Base-by-base conservation (phyloP, 2,888 invertebrate species). In the Mamestra brassicae region DNA sequence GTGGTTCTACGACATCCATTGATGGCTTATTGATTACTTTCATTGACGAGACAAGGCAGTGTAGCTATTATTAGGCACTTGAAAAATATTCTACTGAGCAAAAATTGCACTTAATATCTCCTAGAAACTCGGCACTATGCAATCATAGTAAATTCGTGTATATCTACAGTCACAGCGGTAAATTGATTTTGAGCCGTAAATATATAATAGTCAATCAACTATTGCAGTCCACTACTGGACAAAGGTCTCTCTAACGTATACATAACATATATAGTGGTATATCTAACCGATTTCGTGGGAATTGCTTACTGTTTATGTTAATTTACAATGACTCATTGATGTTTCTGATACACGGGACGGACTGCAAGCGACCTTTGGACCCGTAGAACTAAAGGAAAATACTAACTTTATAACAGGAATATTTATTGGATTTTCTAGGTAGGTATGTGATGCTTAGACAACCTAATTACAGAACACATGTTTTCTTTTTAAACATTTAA, bases 11-110 rank as follows among this genome's bases (percentile, higher is more conserved):
- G 47, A 42, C 7, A 45, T 57, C 52, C 80, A 81, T 83, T 83
- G 63, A 84, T 47, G 68, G 62, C 10, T 75, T 60, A 75, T 81
- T 69, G 50, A 84, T 84, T 80, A 79, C 69, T 69, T 80, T 79
- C 80, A 80, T 80, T 81, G 80, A 67, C 54, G 10, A 57, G 80
- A 67, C 42, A 11, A 68, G 26, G 11, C 42, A 47, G 17, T 58
- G 42, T 63, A 34, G 36, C 38, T 81, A 45, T 55, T 65, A 65
- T 52, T 42, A 13, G 64, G 57, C 42, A 50, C 3, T 36, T 50
- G 8, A n/a, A 55, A 36, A 62, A 55, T 47, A 42, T 13, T 0
- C 11, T 60, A 17, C 10, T 13, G 5, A 7, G 34, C n/a, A n/a
- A 54, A 64, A 64, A 72, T 34, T 45, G 11, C 34, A 61, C n/a